A percentile compares a stretch with the other conserved stretches of the same genome.
Evolutionary conservation across 2,113 vertebrate genomes (phyloP).

Genomic region (Ariopsis seemanni): DNA sequence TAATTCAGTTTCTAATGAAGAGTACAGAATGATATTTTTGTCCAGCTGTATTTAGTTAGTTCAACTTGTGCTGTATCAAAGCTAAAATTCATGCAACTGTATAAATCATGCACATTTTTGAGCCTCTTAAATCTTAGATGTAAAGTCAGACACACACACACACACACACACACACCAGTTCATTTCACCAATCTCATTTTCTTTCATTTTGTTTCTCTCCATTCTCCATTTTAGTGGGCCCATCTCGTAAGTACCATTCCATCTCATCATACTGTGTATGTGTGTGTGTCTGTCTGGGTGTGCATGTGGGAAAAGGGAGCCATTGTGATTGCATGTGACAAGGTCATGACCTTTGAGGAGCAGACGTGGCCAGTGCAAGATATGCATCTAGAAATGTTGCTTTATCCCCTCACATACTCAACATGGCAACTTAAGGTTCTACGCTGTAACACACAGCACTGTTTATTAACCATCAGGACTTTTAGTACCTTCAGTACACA

Average conservation of each 20-base stretch:
- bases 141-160: neutral
- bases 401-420: neutral
- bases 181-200: constrained; percentile 54
- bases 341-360: constrained; percentile 31
- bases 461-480: neutral
- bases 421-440: neutral
- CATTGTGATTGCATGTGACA: constrained; percentile 39
- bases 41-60: neutral
- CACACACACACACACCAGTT: neutral
- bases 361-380: neutral
- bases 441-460: neutral
- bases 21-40: neutral
- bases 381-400: constrained; percentile 20
- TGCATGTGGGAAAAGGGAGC: constrained; percentile 5
- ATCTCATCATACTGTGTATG: constrained; percentile 64
- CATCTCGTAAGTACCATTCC: constrained; percentile 83
- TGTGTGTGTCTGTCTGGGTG: constrained; percentile 34
- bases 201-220: constrained; percentile 56
- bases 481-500: neutral
- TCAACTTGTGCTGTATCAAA: neutral
- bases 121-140: neutral
- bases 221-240: constrained; percentile 74
- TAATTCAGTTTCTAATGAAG: neutral
- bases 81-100: neutral
- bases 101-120: neutral